A percentile compares a stretch with the other conserved stretches of the same genome.
These are phyloP conservation scores for Axinella damicornis DNA, from an alignment of 37 sponge, comb jelly and placozoan genomes.

Conservation along the genomic window DNA sequence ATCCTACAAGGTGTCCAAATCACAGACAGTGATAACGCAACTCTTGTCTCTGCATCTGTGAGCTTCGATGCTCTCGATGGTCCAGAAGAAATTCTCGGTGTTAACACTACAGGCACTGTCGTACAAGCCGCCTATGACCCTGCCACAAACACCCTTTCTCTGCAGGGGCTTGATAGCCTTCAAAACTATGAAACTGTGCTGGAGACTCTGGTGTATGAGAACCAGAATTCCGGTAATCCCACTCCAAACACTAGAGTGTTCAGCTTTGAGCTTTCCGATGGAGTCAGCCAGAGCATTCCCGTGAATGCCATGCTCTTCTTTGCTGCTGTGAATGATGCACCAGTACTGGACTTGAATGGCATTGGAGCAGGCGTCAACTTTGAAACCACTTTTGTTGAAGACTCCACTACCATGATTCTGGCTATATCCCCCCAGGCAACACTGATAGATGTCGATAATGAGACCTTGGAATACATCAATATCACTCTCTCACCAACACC, in stretches of 20 bases:
- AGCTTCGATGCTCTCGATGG: conserved; percentile 50
- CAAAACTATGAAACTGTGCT: conserved; percentile 45
- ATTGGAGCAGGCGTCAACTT: not conserved
- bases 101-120: conserved; percentile 18
- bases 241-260: conserved; percentile 48
- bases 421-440: conserved; percentile 9
- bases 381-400: conserved; percentile 54
- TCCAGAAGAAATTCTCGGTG: conserved; percentile 43
- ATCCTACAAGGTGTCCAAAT: conserved; percentile 18
- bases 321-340: conserved; percentile 68
- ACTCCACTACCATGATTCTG: not conserved
- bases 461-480: conserved; percentile 13
- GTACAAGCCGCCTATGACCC: conserved; percentile 2
- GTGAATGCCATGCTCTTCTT: conserved; percentile 35
- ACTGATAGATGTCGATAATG: conserved; percentile 71
- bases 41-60: conserved; percentile 39
- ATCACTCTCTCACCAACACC: conserved; percentile 31
- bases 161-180: conserved; percentile 55
- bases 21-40: conserved; percentile 59
- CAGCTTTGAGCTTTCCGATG: conserved; percentile 57
- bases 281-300: conserved; percentile 11
- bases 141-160: conserved; percentile 21
- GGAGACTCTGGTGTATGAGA: conserved; percentile 46
- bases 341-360: conserved; percentile 55
- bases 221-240: conserved; percentile 21